Evolutionary conservation across 1,140 invertebrate genomes (phyloP).

Genomic region (Thalassaphorura encarpata): DNA sequence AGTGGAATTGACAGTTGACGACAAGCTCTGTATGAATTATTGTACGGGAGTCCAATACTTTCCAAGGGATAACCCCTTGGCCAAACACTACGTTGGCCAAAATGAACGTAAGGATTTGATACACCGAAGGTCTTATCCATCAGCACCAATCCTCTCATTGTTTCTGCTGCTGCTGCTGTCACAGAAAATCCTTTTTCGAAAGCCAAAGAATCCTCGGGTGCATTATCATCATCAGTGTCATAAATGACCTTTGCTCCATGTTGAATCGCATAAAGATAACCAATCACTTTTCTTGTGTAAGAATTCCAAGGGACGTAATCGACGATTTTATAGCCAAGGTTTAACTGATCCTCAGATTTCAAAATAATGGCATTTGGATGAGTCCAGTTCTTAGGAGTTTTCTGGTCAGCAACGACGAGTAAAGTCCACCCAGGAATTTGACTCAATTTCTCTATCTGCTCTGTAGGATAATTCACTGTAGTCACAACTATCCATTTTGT

Average conservation of each 20-base stretch:
- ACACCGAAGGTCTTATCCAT: background rate
- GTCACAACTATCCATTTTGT: slow-evolving; percentile 3
- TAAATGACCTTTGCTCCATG: slow-evolving; percentile 36
- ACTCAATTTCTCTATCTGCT: background rate
- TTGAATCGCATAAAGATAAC: slow-evolving; percentile 33
- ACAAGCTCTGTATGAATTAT: background rate
- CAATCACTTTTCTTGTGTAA: slow-evolving; percentile 31
- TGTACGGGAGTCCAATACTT: background rate
- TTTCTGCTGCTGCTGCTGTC: background rate
- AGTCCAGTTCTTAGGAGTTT: background rate
- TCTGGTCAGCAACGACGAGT: background rate
- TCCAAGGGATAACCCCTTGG: slow-evolving; percentile 37
- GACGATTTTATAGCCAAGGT: slow-evolving; percentile 13
- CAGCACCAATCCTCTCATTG: too few relatives aligned
- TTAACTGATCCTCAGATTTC: background rate
- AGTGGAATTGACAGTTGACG: slow-evolving; percentile 9
- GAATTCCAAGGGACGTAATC: slow-evolving; percentile 17
- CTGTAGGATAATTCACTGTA: background rate
- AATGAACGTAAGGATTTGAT: slow-evolving; percentile 35
- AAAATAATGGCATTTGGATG: background rate
- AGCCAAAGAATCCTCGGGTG: too few relatives aligned
- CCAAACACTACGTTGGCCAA: slow-evolving; percentile 36
- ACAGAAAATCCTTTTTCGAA: background rate
- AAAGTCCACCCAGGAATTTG: background rate
- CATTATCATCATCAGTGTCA: slow-evolving; percentile 39